phyloP scores from a whole-genome alignment of 2,797 vertebrate genomes.

The Pipistrellus nathusii region DNA sequence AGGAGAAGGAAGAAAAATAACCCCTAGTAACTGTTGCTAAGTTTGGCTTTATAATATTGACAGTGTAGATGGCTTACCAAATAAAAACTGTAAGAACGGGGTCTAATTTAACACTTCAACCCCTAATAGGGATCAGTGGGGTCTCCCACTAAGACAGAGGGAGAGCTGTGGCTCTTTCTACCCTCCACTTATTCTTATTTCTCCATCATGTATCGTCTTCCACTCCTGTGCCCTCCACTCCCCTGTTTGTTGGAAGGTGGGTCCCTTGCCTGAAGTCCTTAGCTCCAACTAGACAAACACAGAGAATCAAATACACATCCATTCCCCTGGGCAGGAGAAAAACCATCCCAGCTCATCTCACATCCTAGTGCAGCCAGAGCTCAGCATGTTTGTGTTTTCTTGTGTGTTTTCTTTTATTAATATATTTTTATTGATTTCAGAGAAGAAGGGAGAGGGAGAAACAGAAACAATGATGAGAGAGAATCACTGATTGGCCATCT shows the following conservation, averaged over 20 bases:
- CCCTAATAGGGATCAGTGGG: background rate
- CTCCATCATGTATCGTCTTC: background rate
- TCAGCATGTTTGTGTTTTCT: background rate
- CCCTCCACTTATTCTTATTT: background rate
- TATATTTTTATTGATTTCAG: too few relatives aligned
- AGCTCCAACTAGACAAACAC: background rate
- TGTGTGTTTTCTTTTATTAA: background rate
- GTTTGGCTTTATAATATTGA: conserved; percentile 43
- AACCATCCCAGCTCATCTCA: background rate
- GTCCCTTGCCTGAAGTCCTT: background rate
- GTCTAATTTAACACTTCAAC: background rate
- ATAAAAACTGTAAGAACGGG: conserved; percentile 34
- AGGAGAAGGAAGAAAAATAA: background rate
- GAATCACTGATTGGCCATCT: too few relatives aligned
- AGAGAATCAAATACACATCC: background rate
- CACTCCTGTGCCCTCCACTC: background rate
- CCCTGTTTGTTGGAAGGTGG: background rate
- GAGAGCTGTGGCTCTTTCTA: background rate
- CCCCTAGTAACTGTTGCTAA: conserved; percentile 60
- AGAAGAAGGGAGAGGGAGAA: too few relatives aligned
- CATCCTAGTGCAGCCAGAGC: background rate
- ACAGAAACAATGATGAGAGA: too few relatives aligned
- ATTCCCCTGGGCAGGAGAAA: background rate
- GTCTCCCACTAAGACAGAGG: background rate
- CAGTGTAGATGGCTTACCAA: background rate